phyloP scores from a whole-genome alignment of 2,888 invertebrate genomes.

The Drosophila anomalipes region DNA sequence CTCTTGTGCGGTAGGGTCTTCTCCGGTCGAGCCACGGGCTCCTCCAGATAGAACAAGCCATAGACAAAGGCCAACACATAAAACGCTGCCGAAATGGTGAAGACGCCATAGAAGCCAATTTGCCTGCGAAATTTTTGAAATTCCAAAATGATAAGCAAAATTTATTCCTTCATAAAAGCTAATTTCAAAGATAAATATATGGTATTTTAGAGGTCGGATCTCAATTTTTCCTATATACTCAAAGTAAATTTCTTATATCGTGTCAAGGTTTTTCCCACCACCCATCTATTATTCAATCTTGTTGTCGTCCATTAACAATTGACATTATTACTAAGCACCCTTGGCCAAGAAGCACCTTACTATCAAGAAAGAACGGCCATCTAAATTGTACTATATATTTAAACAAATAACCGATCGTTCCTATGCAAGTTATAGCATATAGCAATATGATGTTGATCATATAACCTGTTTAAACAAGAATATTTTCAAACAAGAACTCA shows the following conservation, averaged over 20 bases:
- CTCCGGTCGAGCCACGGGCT: slow-evolving; percentile 85
- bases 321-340: neutral
- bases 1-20: slow-evolving; percentile 76
- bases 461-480: neutral
- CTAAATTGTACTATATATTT: neutral
- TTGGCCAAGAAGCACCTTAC: neutral
- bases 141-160: too few species aligned
- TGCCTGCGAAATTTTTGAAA: too few species aligned
- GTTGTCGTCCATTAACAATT: neutral
- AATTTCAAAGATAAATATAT: neutral
- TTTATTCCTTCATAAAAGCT: too few species aligned
- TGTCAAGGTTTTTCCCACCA: neutral
- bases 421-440: neutral
- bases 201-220: neutral
- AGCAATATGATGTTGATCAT: neutral
- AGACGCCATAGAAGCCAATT: slow-evolving; percentile 93
- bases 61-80: slow-evolving; percentile 91
- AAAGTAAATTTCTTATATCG: neutral
- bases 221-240: neutral
- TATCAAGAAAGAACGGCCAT: neutral
- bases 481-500: neutral
- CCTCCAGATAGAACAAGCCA: slow-evolving; percentile 90
- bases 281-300: neutral
- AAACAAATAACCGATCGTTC: neutral
- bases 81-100: slow-evolving; percentile 90